Conservation (phyloP, 2,797 vertebrate species). For the Caiman crocodilus region DNA sequence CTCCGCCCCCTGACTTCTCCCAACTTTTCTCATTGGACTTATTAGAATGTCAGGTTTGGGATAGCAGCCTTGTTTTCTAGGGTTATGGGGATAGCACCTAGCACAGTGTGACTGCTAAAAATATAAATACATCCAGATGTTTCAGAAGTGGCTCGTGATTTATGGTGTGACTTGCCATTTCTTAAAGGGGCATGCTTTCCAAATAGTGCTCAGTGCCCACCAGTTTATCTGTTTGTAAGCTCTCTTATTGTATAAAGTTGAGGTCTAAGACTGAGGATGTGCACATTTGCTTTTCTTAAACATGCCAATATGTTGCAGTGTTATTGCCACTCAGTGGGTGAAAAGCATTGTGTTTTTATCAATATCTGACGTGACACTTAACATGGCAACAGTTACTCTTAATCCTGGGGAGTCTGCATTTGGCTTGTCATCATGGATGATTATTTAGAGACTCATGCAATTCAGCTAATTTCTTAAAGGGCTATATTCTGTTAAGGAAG, state of each 20-base stretch:
- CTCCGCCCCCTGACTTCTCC: background rate
- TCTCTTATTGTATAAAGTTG: no score
- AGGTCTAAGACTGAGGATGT: background rate
- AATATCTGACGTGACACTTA: background rate
- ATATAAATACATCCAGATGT: background rate
- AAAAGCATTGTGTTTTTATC: background rate
- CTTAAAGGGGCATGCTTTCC: background rate
- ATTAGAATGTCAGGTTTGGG: background rate
- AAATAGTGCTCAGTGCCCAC: background rate
- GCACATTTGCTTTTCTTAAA: background rate
- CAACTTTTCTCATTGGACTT: background rate
- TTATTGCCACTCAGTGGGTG: background rate
- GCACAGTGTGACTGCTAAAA: background rate
- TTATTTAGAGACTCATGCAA: background rate
- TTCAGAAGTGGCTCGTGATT: background rate
- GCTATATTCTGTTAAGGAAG: background rate
- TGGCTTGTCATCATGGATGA: background rate
- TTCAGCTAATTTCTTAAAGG: background rate
- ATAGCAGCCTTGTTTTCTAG: background rate
- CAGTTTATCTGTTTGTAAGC: no score
- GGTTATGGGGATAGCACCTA: background rate
- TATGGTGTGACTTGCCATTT: background rate
- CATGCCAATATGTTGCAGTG: background rate
- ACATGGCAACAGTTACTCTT: background rate
- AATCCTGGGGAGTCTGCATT: background rate